Base-by-base conservation (phyloP, 2,113 vertebrate genomes). In the Formicarius rufipectus region DNA sequence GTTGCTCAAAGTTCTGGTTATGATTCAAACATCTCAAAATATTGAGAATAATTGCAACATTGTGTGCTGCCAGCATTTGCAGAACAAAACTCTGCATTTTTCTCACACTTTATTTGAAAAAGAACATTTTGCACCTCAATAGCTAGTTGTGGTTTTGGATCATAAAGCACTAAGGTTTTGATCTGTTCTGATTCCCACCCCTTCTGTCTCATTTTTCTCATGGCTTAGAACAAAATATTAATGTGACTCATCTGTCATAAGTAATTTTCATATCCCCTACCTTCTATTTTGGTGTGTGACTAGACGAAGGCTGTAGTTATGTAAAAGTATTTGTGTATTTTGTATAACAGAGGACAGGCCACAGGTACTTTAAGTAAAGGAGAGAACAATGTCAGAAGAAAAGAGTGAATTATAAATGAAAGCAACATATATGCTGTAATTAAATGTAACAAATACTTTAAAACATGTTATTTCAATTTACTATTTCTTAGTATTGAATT, bases 41-140 rank as follows among this genome's bases (percentile, higher is more conserved):
- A 94, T 66, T 91, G 78, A 83, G 58, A 93, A 63, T 84, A 92
- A 92, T 74, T 85, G 93, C 94, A 90, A 90, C 88, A 89, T 80
- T 64, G 50, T 95, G 91, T 95, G 96, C 93, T 95, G 95, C 93
- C 94, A 96, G 69, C 33, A 87, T 92, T 6, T 89, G 77, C 50
- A 91, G 79, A 80, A 86, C 86, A 95, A 96, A 93, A 75, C 55
- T 77, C 64, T 69, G 40, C 2, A 27, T 86, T 88, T 95, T 94
- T 94, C 92, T 96, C 84, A 87, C 91, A 94, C 66, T 89, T 85
- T 87, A 50, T 77, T 82, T 93, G 50, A 93, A 92, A 94, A 86
- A 94, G 95, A 95, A 95, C 84, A 94, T 96, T 97, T 96, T 97
- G 92, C 95, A 97, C 94, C 95, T 97, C 95, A 94, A n/a, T 39